These are phyloP conservation scores for Ictidomys tridecemlineatus DNA, from an alignment of 2,113 vertebrate species.

Conservation along the genomic window DNA sequence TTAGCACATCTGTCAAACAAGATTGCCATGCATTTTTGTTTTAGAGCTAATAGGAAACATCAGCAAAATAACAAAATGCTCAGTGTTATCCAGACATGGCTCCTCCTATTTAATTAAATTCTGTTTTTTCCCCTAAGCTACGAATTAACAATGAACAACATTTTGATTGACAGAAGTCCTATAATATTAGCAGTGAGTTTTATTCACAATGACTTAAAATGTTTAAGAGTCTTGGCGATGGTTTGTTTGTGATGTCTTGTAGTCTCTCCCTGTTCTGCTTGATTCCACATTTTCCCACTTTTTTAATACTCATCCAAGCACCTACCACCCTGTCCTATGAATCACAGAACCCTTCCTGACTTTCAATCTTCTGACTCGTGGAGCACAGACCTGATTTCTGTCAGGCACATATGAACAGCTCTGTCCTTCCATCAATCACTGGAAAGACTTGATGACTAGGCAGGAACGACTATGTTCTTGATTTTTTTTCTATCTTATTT, in stretches of 20 bases:
- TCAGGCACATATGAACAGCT: neutral
- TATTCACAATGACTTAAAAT: neutral
- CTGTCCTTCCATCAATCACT: constrained; percentile 71
- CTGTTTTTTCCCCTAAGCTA: constrained; percentile 32
- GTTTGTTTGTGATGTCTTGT: neutral
- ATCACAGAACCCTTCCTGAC: constrained; percentile 35
- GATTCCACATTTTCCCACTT: neutral
- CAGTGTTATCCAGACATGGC: neutral
- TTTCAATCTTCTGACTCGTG: constrained; percentile 62
- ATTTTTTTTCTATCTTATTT: constrained; percentile 71
- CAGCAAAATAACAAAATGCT: constrained; percentile 54
- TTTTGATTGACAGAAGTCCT: neutral
- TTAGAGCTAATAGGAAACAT: constrained; percentile 51
- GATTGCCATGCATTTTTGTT: neutral
- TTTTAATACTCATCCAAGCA: neutral
- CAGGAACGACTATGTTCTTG: constrained; percentile 57
- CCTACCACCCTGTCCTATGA: neutral
- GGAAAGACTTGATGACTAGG: constrained; percentile 53
- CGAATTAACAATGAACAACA: neutral
- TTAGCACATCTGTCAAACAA: constrained; percentile 72
- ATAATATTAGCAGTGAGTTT: neutral
- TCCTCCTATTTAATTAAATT: constrained; percentile 47
- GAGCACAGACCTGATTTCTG: constrained; percentile 71
- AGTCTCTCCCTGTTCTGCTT: too few species aligned
- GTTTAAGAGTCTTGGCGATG: neutral